These are phyloP conservation scores for Cephalopterus ornatus DNA, from an alignment of 2,113 vertebrate genomes.

Conservation along the genomic window DNA sequence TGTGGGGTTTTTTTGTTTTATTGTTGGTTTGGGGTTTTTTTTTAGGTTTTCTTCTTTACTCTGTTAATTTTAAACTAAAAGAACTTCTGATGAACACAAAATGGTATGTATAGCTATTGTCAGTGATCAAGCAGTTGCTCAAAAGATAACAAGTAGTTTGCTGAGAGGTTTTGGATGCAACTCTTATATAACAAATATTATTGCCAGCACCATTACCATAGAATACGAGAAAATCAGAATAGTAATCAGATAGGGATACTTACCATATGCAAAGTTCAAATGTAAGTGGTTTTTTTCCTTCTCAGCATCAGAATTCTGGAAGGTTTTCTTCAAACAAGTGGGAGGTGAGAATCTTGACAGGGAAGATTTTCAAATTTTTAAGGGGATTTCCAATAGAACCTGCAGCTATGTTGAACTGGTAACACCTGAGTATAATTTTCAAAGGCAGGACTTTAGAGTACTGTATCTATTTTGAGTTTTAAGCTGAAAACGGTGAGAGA, in stretches of 20 bases:
- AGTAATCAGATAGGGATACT: neutral
- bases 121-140: neutral
- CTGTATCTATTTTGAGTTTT: neutral
- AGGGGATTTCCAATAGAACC: neutral
- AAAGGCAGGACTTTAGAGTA: neutral
- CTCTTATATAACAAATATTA: neutral
- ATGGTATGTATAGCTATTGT: neutral
- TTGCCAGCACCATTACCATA: neutral
- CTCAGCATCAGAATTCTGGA: neutral
- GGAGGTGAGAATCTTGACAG: neutral
- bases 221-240: slow-evolving; percentile 2
- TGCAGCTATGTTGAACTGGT: neutral
- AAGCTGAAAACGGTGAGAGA: neutral
- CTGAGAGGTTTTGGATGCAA: neutral
- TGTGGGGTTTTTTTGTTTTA: neutral
- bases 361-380: neutral
- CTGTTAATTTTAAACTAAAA: neutral
- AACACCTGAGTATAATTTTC: neutral
- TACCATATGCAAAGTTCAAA: neutral
- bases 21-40: neutral
- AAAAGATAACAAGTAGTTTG: neutral
- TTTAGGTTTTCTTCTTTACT: neutral
- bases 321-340: neutral
- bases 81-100: neutral
- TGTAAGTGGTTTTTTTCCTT: neutral